phyloP scores from a whole-genome alignment of 1,140 invertebrate species.

The Zophobas morio region DNA sequence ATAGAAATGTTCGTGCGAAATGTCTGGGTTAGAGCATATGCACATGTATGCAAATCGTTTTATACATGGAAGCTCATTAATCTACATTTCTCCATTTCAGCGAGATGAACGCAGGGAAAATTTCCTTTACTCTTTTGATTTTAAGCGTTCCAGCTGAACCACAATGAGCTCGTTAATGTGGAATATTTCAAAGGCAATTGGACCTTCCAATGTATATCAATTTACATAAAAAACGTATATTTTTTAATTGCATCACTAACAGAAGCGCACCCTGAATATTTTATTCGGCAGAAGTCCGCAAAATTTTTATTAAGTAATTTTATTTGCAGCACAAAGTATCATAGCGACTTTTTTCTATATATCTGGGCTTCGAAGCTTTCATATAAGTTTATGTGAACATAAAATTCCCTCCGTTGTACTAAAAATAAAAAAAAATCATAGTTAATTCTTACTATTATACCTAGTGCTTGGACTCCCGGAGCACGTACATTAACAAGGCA shows the following conservation, averaged over 20 bases:
- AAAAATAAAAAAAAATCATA: too few relatives aligned
- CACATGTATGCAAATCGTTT: constrained; percentile 45
- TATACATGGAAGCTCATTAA: constrained; percentile 43
- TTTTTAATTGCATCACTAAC: constrained; percentile 47
- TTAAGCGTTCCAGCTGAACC: constrained; percentile 40
- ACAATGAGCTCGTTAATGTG: constrained; percentile 47
- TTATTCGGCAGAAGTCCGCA: constrained; percentile 38
- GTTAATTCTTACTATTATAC: too few relatives aligned
- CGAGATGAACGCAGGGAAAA: constrained; percentile 5
- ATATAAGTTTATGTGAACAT: not conserved
- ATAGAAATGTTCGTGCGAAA: constrained; percentile 12
- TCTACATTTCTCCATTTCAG: constrained; percentile 40
- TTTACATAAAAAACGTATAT: constrained; percentile 49
- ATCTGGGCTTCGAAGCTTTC: constrained; percentile 18
- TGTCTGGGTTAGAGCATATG: constrained; percentile 2
- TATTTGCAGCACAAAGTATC: constrained; percentile 32
- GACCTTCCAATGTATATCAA: constrained; percentile 46
- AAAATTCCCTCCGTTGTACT: too few relatives aligned
- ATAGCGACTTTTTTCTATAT: constrained; percentile 13
- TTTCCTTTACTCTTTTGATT: constrained; percentile 43
- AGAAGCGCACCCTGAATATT: constrained; percentile 45
- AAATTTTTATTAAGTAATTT: constrained; percentile 39
- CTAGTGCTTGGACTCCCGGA: too few relatives aligned
- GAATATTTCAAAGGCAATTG: constrained; percentile 49
- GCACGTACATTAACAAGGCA: not conserved